Base-by-base conservation (phyloP, 2,797 vertebrate genomes). In the Enteromius fasciolatus region DNA sequence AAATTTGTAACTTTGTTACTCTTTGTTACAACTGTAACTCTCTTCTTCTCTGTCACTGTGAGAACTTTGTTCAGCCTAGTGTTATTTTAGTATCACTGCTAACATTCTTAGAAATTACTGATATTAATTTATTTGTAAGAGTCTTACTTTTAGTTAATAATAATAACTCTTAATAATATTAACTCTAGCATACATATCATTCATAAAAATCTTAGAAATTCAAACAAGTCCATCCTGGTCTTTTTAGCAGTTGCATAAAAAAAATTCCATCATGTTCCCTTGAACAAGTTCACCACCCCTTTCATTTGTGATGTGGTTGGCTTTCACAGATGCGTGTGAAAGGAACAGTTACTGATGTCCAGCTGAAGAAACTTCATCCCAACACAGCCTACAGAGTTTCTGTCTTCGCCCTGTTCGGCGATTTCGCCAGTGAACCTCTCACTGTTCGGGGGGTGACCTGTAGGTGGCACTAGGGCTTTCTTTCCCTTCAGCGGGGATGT, bases 381-480 rank as follows among this genome's bases (percentile, higher is more conserved):
- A 95, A 97, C 90, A 99, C 98, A 0, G 96, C 96, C 69, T 99
- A 99, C 83, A 91, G 92, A 0, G 86, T 99, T 81, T 96, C 95
- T 7, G 89, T 98, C 83, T 95, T 95, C 0, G 95, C 97, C 4
- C 86, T 93, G 36, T 92, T 96, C 48, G 94, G 95, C 59, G 95
- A 97, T 81, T 93, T 95, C 41, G 92, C 92, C 2, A 98, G 96
- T 48, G 95, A 97, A 77, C 96, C 98, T 3, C 95, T 96, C 83
- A 95, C 93, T 54, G 90, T 95, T 82, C 96, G 96, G 90, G 97
- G 97, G 94, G 96, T 97, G 86, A 99, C 98, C 2, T 86, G 98
- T 99, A 97, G 83, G 98, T 91, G 61, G 69, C 61, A 54, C 61
- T 85, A 89, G 86, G 83, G 82, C 77, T 84, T 87, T 86, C 36